These are phyloP conservation scores for Leptobrachium ailaonicum DNA, from an alignment of 2,113 vertebrate genomes.

Conservation along the genomic window DNA sequence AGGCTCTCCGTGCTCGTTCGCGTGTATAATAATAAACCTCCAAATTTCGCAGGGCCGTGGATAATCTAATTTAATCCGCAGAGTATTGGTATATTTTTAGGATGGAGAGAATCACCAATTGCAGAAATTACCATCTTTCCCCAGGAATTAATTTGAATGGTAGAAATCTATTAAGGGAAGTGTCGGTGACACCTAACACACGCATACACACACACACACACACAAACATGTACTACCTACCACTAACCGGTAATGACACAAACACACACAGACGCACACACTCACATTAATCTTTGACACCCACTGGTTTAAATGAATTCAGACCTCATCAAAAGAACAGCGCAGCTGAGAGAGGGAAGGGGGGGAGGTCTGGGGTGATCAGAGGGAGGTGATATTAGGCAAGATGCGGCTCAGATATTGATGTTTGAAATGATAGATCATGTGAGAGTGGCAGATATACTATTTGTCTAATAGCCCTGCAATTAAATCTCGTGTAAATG, in stretches of 20 bases:
- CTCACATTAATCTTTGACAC: slow-evolving; percentile 50
- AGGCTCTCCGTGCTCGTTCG: neutral
- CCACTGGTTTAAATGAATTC: slow-evolving; percentile 76
- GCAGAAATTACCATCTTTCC: neutral
- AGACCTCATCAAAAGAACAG: slow-evolving; percentile 72
- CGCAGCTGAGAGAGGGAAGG: slow-evolving; percentile 60
- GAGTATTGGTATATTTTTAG: neutral
- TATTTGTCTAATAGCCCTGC: slow-evolving; percentile 99
- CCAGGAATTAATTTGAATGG: neutral
- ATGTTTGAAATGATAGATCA: slow-evolving; percentile 96
- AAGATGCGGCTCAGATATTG: slow-evolving; percentile 79
- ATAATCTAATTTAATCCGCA: neutral
- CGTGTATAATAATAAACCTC: neutral
- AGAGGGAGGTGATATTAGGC: slow-evolving; percentile 65
- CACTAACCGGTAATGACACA: neutral
- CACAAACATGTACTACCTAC: neutral
- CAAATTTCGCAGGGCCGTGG: neutral
- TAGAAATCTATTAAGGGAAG: too few relatives aligned
- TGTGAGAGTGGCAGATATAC: slow-evolving; percentile 91
- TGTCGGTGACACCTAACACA: too few relatives aligned
- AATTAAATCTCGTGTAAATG: slow-evolving; percentile 99
- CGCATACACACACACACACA: neutral
- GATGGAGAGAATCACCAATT: neutral
- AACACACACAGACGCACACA: slow-evolving; percentile 32
- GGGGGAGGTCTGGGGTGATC: slow-evolving; percentile 63